Evolutionary conservation across 1,140 invertebrate genomes (phyloP).

Genomic region (Neomicropteryx cornuta): DNA sequence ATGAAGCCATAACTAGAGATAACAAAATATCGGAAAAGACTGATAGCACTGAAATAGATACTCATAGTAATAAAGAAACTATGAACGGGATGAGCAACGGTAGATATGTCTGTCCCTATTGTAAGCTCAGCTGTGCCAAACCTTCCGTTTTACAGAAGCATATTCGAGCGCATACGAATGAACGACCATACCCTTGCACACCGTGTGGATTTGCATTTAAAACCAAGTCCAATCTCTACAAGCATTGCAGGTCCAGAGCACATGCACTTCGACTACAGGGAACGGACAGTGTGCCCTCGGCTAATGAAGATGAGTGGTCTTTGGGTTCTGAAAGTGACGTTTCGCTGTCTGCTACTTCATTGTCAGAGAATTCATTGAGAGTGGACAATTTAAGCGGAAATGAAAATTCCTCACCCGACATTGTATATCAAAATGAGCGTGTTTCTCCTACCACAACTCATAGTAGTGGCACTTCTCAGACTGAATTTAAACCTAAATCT

Average conservation of each 20-base stretch:
- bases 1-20: constrained; percentile 10
- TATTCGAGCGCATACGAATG: constrained; percentile 85
- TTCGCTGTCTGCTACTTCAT: constrained; percentile 25
- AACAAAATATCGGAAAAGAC: constrained; percentile 39
- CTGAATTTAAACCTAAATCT: constrained; percentile 38
- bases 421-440: constrained; percentile 20
- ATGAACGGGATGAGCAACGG: constrained; percentile 34
- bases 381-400: constrained; percentile 17
- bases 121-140: constrained; percentile 79
- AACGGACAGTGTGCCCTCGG: constrained; percentile 34
- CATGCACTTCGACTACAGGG: constrained; percentile 61
- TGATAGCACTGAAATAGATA: constrained; percentile 37
- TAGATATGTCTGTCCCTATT: constrained; percentile 76
- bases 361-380: constrained; percentile 27
- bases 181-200: constrained; percentile 80
- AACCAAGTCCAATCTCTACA: constrained; percentile 88
- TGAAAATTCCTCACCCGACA: constrained; percentile 25
- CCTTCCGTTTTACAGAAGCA: constrained; percentile 92
- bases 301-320: constrained; percentile 41
- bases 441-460: constrained; percentile 18
- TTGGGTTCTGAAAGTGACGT: constrained; percentile 40
- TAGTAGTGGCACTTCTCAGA: constrained; percentile 19
- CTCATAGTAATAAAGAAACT: constrained; percentile 36
- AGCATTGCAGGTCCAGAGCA: constrained; percentile 73
- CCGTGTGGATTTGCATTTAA: constrained; percentile 89